phyloP scores from a whole-genome alignment of 2,113 vertebrate genomes.

The Aspiorhynchus laticeps region DNA sequence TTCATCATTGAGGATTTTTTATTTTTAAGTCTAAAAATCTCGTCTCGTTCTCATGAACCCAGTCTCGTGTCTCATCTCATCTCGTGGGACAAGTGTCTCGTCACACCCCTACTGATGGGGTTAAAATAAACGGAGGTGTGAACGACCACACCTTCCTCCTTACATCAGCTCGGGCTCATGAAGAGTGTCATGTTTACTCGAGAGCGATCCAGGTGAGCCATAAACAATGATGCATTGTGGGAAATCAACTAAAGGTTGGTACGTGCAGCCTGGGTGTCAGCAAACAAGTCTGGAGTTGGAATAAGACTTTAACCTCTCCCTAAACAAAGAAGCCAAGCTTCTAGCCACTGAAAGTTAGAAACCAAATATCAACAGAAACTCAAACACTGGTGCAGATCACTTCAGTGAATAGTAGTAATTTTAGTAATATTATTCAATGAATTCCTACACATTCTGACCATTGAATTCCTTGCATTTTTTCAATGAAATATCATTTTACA shows the following conservation, averaged over 20 bases:
- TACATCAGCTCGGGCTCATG: background rate
- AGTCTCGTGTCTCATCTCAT: too few species aligned
- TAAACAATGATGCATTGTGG: slow-evolving; percentile 7
- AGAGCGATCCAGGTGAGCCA: slow-evolving; percentile 14
- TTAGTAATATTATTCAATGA: background rate
- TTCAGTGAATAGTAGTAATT: background rate
- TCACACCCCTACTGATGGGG: too few species aligned
- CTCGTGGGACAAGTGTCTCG: too few species aligned
- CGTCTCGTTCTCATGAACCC: too few species aligned
- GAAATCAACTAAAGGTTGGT: background rate
- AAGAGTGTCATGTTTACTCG: slow-evolving; percentile 15
- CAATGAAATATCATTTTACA: background rate
- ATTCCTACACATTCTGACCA: background rate
- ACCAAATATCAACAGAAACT: background rate
- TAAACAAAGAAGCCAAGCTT: background rate
- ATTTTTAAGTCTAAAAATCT: too few species aligned
- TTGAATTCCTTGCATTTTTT: background rate
- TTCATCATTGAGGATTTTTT: too few species aligned
- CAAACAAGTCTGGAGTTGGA: background rate
- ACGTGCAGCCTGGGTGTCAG: background rate
- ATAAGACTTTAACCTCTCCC: background rate
- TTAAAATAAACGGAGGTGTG: background rate
- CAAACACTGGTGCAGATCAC: background rate
- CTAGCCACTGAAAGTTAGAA: background rate
- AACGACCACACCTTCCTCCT: background rate